Conservation (phyloP, 2,888 invertebrate genomes). For the Torymus aiolomorphi region DNA sequence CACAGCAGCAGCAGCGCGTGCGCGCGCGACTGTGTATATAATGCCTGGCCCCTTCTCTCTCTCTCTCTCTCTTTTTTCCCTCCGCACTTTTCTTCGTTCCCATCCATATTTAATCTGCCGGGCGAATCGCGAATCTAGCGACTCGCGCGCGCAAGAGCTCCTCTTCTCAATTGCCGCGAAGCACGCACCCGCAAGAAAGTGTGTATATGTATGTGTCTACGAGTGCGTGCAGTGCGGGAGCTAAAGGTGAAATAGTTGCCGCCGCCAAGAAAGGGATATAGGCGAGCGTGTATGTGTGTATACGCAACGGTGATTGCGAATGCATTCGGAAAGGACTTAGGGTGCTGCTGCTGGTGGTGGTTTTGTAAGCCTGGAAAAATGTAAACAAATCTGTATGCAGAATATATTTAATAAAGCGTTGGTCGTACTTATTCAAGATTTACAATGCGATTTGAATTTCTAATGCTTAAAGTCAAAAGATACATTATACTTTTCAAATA, state of each 20-base stretch:
- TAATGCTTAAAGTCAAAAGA: no score
- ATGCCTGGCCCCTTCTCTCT: not conserved
- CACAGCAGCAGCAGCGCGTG: slow-evolving; percentile 36
- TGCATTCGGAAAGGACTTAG: no score
- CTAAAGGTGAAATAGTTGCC: not conserved
- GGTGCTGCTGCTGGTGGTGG: no score
- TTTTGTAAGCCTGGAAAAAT: no score
- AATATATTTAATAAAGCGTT: no score
- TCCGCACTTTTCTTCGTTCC: slow-evolving; percentile 30
- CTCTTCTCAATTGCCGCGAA: slow-evolving; percentile 40
- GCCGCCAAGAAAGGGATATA: no score
- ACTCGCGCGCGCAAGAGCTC: not conserved
- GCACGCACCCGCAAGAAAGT: slow-evolving; percentile 27
- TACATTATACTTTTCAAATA: no score
- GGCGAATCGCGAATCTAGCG: slow-evolving; percentile 30
- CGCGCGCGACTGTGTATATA: slow-evolving; percentile 5
- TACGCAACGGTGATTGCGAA: no score
- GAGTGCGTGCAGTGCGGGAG: not conserved
- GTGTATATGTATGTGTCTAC: not conserved
- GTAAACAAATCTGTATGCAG: no score
- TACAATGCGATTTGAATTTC: no score
- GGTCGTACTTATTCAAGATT: no score
- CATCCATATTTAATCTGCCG: slow-evolving; percentile 56
- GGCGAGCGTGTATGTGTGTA: no score
- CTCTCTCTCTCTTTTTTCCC: slow-evolving; percentile 6